These are phyloP conservation scores for Cardiocondyla obscurior DNA, from an alignment of 1,140 invertebrate genomes.

Conservation along the genomic window DNA sequence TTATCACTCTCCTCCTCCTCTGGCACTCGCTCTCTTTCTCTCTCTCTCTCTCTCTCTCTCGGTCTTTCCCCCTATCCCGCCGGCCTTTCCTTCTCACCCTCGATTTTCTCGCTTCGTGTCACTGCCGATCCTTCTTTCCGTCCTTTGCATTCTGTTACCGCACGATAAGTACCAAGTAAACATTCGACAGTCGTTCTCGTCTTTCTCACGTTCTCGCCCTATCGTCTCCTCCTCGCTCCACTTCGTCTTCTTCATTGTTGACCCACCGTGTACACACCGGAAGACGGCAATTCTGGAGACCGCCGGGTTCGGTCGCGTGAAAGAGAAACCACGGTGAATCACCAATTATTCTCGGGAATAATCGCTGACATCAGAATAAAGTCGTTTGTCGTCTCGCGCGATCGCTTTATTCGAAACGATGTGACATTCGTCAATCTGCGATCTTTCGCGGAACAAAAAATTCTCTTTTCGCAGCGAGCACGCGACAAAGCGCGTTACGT, in stretches of 20 bases:
- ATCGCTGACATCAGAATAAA: conserved; percentile 25
- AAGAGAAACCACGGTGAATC: conserved; percentile 18
- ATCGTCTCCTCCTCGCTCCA: background rate
- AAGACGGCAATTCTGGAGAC: conserved; percentile 27
- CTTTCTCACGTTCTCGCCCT: conserved; percentile 51
- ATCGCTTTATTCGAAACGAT: background rate
- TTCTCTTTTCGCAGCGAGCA: background rate
- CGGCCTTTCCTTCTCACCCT: background rate
- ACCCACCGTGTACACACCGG: conserved; percentile 16
- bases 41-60: conserved; percentile 26
- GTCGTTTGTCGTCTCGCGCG: background rate
- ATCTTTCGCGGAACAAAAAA: background rate
- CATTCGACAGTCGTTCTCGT: conserved; percentile 61
- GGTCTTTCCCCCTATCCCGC: conserved; percentile 36
- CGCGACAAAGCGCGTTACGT: background rate
- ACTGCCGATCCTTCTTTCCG: conserved; percentile 33
- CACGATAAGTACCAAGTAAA: conserved; percentile 70
- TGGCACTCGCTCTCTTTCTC: conserved; percentile 6
- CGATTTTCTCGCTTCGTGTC: conserved; percentile 43
- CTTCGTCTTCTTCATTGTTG: conserved; percentile 29
- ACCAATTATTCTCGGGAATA: conserved; percentile 35
- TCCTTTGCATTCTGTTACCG: conserved; percentile 55
- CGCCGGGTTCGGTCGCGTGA: background rate
- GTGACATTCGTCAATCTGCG: background rate
- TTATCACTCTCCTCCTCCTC: conserved; percentile 71